These are phyloP conservation scores for Maconellicoccus hirsutus DNA, from an alignment of 1,140 invertebrate species.

Conservation along the genomic window DNA sequence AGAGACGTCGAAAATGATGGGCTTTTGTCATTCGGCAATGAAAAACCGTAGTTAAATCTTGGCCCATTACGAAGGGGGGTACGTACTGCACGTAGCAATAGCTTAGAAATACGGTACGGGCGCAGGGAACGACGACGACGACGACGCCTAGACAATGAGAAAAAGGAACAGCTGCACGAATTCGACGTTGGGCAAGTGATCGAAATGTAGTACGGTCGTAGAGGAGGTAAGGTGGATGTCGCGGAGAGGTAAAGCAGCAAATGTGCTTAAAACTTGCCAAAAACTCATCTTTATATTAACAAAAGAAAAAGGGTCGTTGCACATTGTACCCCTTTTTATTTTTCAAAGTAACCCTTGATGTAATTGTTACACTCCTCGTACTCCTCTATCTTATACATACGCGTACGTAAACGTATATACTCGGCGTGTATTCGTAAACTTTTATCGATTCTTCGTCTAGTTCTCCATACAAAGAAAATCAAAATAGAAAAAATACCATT, in stretches of 20 bases:
- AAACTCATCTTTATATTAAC: slow-evolving; percentile 16
- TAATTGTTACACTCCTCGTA: slow-evolving; percentile 15
- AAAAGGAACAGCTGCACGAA: slow-evolving; percentile 17
- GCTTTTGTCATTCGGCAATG: no score
- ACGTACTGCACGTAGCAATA: no score
- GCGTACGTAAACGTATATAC: neutral
- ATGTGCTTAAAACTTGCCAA: slow-evolving; percentile 20
- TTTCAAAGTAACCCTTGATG: slow-evolving; percentile 21
- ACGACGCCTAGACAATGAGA: slow-evolving; percentile 13
- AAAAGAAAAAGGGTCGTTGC: slow-evolving; percentile 19
- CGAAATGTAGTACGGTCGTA: neutral
- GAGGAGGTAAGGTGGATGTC: slow-evolving; percentile 16
- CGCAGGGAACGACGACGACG: no score
- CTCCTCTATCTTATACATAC: neutral
- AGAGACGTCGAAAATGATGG: no score
- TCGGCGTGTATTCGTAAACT: neutral
- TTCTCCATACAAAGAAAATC: neutral
- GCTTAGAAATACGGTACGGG: no score
- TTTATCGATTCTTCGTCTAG: slow-evolving; percentile 12
- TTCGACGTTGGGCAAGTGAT: slow-evolving; percentile 15
- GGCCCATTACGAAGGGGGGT: no score
- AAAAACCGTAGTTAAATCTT: no score
- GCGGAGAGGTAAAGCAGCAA: slow-evolving; percentile 14
- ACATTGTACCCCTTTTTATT: slow-evolving; percentile 12
- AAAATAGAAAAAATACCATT: neutral